Evolutionary conservation across 2,888 invertebrate species (phyloP), one percentile per base, ranked within the genome.

Genomic region (Rhogogaster chlorosoma): DNA sequence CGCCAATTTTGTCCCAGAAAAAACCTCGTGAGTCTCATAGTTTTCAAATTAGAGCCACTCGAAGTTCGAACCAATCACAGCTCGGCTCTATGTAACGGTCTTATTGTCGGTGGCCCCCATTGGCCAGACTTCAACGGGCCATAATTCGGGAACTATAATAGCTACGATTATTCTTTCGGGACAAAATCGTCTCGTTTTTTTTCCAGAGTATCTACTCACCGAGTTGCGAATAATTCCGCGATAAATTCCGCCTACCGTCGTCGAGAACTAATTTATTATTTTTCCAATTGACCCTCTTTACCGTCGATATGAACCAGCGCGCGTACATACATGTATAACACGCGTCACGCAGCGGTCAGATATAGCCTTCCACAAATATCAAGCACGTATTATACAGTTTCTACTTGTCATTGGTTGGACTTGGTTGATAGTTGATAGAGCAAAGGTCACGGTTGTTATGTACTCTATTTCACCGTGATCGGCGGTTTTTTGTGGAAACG

Each of bases 161-260:
- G 32, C 10, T 18, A n/a, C 53, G 29, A 32, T 7, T 7, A 32
- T 53, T 49, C 32, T 15, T 15, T 12, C 22, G 15, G 6, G 5
- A 77, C 77, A 77, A 53, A 32, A 77, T 77, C 77, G 29, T 49
- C 53, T 18, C n/a, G 15, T 53, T 77, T 53, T 77, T 77, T 53
- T 53, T 1, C 49, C 53, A 1, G 7, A 77, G 53, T 53, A 77
- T 77, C 49, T 9, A 26, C 9, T 22, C 12, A 53, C 32, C 77
- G 32, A 12, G 6, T 38, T 18, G 26, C 15, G 49, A 53, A 77
- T 32, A 26, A 49, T 53, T 49, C 0, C 0, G 10, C 73, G 12
- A 42, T 73, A 26, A n/a, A 38, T 18, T 22, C 5, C n/a, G 53
- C 7, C 53, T 22, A 38, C 42, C 42, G 18, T 26, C 26, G n/a